Evolutionary conservation across 2,888 invertebrate genomes (phyloP).

Genomic region (Idaea biselata): DNA sequence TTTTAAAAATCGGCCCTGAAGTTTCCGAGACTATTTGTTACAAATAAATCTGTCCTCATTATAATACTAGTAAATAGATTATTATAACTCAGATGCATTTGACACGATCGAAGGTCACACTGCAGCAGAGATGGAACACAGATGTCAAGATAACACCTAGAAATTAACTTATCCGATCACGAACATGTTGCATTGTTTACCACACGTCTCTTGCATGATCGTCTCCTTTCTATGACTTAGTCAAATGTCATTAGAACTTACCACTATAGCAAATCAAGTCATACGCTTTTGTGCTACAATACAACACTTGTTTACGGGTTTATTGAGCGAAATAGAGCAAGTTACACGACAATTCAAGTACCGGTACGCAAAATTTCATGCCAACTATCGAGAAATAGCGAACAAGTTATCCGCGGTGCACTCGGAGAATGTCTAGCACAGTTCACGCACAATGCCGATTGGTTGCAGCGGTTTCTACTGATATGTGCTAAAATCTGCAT

Average conservation of each 20-base stretch:
- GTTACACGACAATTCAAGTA: constrained; percentile 45
- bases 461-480: constrained; percentile 50
- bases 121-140: constrained; percentile 6
- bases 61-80: background rate
- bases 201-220: constrained; percentile 38
- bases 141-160: constrained; percentile 16
- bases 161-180: constrained; percentile 57
- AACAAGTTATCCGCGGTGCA: constrained; percentile 34
- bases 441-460: constrained; percentile 51
- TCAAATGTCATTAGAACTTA: constrained; percentile 18
- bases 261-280: background rate
- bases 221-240: constrained; percentile 24
- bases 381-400: constrained; percentile 41
- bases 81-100: background rate
- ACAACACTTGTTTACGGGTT: background rate
- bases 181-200: constrained; percentile 69
- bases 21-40: no score
- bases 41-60: no score
- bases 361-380: constrained; percentile 60
- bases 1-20: no score
- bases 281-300: background rate
- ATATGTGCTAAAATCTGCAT: constrained; percentile 60
- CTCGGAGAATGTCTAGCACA: constrained; percentile 41
- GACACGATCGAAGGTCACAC: background rate
- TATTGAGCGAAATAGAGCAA: background rate